These are phyloP conservation scores for Gracilinanus agilis DNA, from an alignment of 2,113 vertebrate species.

Conservation along the genomic window DNA sequence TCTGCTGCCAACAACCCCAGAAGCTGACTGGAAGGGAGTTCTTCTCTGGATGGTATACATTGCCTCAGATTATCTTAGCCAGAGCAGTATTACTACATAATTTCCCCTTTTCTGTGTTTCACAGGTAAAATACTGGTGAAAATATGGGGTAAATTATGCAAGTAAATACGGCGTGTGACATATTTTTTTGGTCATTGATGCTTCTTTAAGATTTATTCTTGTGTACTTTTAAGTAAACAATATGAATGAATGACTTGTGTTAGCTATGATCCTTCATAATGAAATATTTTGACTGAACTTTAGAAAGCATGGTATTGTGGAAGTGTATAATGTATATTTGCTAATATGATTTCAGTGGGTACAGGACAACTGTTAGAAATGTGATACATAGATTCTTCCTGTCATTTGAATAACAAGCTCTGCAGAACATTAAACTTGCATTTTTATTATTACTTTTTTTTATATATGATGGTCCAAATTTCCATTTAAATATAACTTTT, in stretches of 20 bases:
- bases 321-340: constrained; percentile 80
- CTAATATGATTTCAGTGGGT: constrained; percentile 80
- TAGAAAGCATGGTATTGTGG: constrained; percentile 80
- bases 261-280: constrained; percentile 72
- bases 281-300: constrained; percentile 77
- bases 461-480: constrained; percentile 81
- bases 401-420: constrained; percentile 78
- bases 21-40: neutral
- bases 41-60: neutral
- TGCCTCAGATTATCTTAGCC: neutral
- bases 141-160: constrained; percentile 63
- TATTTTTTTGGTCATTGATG: constrained; percentile 56
- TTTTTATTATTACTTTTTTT: constrained; percentile 72
- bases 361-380: constrained; percentile 77
- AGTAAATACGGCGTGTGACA: constrained; percentile 67
- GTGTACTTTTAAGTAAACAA: constrained; percentile 71
- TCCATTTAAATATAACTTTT: constrained; percentile 84
- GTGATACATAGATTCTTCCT: constrained; percentile 73
- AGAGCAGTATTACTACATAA: neutral
- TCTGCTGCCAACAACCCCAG: constrained; percentile 11
- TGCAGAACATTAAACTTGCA: constrained; percentile 77
- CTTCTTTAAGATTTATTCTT: constrained; percentile 68
- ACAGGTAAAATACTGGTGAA: constrained; percentile 47
- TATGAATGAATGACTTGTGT: constrained; percentile 69
- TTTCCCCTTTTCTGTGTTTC: neutral